Evolutionary conservation across 37 sponge, comb jelly and placozoan genomes (phyloP).

Genomic region (Hexactinellida sp.): DNA sequence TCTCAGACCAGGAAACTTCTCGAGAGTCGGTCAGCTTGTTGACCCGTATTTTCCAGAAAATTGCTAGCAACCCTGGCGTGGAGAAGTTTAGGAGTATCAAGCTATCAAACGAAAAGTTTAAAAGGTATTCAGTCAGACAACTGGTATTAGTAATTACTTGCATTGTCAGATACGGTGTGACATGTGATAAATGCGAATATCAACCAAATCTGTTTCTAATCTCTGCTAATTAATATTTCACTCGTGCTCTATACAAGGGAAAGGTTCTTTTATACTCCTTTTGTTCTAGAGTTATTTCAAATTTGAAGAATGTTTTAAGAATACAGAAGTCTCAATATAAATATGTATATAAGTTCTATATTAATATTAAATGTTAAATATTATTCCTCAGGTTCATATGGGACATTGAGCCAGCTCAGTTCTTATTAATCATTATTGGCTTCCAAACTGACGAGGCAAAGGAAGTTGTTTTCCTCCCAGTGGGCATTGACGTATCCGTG

Average conservation of each 20-base stretch:
- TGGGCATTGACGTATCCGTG: background rate
- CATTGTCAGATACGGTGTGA: no score
- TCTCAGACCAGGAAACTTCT: background rate
- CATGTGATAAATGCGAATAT: no score
- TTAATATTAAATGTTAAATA: no score
- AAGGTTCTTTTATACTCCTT: no score
- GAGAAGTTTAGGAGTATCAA: constrained; percentile 9
- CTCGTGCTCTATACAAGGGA: no score
- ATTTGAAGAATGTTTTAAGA: no score
- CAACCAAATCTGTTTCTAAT: no score
- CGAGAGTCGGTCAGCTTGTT: background rate
- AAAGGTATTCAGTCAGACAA: background rate
- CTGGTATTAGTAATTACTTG: background rate
- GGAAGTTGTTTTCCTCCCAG: background rate
- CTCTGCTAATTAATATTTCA: no score
- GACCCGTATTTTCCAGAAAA: background rate
- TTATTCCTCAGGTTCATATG: background rate
- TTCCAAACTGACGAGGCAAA: background rate
- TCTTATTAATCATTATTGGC: background rate
- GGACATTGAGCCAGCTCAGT: background rate
- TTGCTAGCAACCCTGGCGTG: background rate
- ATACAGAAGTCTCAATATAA: no score
- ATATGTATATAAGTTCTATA: no score
- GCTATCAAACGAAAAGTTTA: background rate
- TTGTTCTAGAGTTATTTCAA: no score